Percentiles rank a stretch among this genome's conserved stretches.
Conservation (phyloP, 2,888 invertebrate genomes). For the Lasioglossum lativentre region DNA sequence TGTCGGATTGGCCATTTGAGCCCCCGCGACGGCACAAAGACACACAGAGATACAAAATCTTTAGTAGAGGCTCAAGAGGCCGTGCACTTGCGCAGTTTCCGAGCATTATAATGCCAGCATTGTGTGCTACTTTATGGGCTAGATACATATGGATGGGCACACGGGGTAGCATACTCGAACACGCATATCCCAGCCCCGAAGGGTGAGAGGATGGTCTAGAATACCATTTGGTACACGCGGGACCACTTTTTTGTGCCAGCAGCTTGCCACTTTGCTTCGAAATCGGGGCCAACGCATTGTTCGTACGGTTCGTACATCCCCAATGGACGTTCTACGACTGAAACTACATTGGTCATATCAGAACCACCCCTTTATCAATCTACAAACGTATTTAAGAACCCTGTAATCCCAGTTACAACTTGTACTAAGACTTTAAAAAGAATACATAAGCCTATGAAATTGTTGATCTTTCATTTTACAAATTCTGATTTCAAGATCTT, state of each 20-base stretch:
- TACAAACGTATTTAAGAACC: background rate
- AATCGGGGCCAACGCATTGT: constrained; percentile 52
- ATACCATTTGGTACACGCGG: constrained; percentile 60
- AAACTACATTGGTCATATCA: background rate
- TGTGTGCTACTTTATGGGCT: constrained; percentile 75
- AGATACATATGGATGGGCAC: constrained; percentile 74
- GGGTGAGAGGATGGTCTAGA: constrained; percentile 55
- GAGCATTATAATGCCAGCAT: constrained; percentile 62
- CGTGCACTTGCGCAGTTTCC: constrained; percentile 75
- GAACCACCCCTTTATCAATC: background rate
- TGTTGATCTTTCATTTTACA: background rate
- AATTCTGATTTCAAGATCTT: background rate
- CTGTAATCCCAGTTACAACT: background rate
- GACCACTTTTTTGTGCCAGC: constrained; percentile 57
- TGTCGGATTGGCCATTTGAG: constrained; percentile 77
- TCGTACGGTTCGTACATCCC: constrained; percentile 35
- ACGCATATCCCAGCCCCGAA: constrained; percentile 45
- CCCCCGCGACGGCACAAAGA: constrained; percentile 67
- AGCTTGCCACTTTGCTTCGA: constrained; percentile 71
- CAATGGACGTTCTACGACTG: constrained; percentile 13
- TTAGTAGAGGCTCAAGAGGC: constrained; percentile 80
- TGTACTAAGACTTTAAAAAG: background rate
- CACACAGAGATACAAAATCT: constrained; percentile 76
- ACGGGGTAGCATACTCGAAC: constrained; percentile 59
- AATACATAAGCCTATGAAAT: background rate